Evolutionary conservation across 2,888 invertebrate genomes (phyloP), one percentile per base, ranked within the genome.

Genomic region (Epirrhoe tristata): DNA sequence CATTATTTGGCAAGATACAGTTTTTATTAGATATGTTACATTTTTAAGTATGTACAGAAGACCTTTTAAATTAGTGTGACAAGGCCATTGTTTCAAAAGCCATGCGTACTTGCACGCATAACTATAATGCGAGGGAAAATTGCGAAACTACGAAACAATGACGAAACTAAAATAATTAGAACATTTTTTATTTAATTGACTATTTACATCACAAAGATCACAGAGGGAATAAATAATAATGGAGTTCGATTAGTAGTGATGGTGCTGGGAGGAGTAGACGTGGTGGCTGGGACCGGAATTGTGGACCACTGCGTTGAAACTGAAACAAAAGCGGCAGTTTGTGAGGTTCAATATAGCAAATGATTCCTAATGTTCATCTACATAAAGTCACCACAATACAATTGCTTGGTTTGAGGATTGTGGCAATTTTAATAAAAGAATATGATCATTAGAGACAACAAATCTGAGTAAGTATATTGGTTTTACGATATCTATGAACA

Each of bases 241-340:
- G 78, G 7, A 34, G 69, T 70, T 58, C 60, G 71, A 78, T 81
- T 79, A 91, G 77, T 90, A 87, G 67, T 87, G 86, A 69, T 91
- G 91, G 69, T 88, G 81, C 63, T 91, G 91, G 58, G 91, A 88
- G 0, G 89, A 87, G 81, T 91, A 90, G 16, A 88, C 82, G 75
- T 92, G 90, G 63, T 91, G 92, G 81, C 89, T 91, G 74, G 92
- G 91, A 0, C 92, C 93, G 66, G 93, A 92, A 86, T 92, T 93
- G 72, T 93, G 90, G 36, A 93, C 93, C 61, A 93, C 88, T 52
- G 93, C 93, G 85, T 93, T 93, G 86, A 93, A 93, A 77, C 93
- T 93, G 88, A 31, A 90, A 90, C 24, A 71, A 80, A 75, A 78
- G 67, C 5, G 46, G 39, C 12, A 12, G 12, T 12, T 43, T 12